Conservation (phyloP, 1,140 invertebrate species). For the Listronotus bonariensis region DNA sequence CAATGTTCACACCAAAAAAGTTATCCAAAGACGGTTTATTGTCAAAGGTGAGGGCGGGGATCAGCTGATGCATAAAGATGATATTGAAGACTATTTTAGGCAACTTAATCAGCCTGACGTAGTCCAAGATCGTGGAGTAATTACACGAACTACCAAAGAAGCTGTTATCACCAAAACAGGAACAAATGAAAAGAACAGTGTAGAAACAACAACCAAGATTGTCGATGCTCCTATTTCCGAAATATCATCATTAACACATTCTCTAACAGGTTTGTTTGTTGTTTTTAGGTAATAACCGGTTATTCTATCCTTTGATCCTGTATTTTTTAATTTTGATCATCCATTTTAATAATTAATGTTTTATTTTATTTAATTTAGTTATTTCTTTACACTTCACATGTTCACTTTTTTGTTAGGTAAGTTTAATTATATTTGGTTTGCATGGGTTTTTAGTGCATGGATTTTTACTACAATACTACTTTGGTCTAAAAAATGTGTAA, state of each 20-base stretch:
- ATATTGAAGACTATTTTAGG: constrained; percentile 40
- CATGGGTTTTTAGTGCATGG: constrained; percentile 35
- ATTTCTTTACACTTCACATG: constrained; percentile 4
- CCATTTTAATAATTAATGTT: background rate
- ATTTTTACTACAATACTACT: constrained; percentile 17
- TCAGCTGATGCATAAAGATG: constrained; percentile 27
- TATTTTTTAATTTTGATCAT: constrained; percentile 2
- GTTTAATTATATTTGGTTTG: constrained; percentile 34
- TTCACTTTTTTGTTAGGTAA: constrained; percentile 35
- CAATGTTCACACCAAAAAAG: constrained; percentile 59
- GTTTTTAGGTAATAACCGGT: background rate
- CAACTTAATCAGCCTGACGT: constrained; percentile 36
- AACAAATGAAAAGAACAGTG: constrained; percentile 21
- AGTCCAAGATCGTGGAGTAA: constrained; percentile 35
- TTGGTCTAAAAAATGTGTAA: background rate
- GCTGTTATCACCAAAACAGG: constrained; percentile 27
- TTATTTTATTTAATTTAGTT: constrained; percentile 13
- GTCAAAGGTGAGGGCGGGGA: constrained; percentile 45
- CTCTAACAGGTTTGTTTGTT: constrained; percentile 44
- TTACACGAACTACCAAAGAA: constrained; percentile 23
- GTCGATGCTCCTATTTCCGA: constrained; percentile 28
- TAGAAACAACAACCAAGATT: constrained; percentile 27
- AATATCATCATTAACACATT: constrained; percentile 35
- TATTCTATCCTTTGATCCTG: background rate
- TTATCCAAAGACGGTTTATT: constrained; percentile 59